These are phyloP conservation scores for Odiellus spinosus DNA, from an alignment of 2,888 invertebrate species.

Conservation along the genomic window DNA sequence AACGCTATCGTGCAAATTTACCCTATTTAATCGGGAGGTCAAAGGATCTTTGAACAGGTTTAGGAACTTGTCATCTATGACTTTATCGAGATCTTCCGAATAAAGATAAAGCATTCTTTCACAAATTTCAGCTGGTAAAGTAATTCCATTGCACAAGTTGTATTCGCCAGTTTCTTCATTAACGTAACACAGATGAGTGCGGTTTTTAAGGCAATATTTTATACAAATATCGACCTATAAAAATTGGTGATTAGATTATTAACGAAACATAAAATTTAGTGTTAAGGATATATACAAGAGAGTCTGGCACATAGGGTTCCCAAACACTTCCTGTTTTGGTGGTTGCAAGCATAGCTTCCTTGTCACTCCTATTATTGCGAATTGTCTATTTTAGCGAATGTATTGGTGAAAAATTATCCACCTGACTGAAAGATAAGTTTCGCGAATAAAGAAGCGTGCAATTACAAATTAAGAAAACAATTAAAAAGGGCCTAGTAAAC, in stretches of 20 bases:
- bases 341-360: neutral
- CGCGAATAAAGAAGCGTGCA: too few species aligned
- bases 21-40: conserved; percentile 48
- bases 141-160: conserved; percentile 43
- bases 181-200: conserved; percentile 42
- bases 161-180: conserved; percentile 35
- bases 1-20: conserved; percentile 51
- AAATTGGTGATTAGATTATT: conserved; percentile 34
- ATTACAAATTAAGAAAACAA: too few species aligned
- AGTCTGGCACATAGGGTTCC: neutral
- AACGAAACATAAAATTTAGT: conserved; percentile 10
- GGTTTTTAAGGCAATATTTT: conserved; percentile 42
- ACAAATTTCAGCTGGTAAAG: conserved; percentile 53
- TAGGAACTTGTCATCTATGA: conserved; percentile 49
- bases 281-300: too few species aligned
- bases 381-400: too few species aligned
- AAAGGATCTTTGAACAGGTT: conserved; percentile 50
- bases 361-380: too few species aligned
- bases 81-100: conserved; percentile 27
- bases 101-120: conserved; percentile 44
- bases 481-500: too few species aligned
- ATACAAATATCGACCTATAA: conserved; percentile 38
- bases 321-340: neutral
- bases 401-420: too few species aligned
- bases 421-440: too few species aligned